Base-by-base conservation (phyloP, 2,797 vertebrate species). In the Anguilla marmorata region DNA sequence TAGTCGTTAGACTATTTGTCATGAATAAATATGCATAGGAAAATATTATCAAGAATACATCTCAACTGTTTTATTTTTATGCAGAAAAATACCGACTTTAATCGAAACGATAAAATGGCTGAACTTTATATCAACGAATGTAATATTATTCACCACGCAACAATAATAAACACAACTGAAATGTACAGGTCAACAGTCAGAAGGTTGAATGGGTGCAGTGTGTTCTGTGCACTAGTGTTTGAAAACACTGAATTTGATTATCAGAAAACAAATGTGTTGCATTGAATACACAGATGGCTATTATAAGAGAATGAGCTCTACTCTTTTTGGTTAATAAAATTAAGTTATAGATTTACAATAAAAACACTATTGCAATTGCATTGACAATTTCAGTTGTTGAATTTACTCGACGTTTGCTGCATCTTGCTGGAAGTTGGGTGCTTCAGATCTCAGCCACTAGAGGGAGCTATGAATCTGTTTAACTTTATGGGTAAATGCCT, bases 381-480 rank as follows among this genome's bases (percentile, higher is more conserved):
- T 33, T 76, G 27, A 33, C 30, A 37, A 33, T 21, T 87, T 60
- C 30, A 54, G 30, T 72, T 37, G n/a, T 87, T 84, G 58, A 37
- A 21, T 21, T 85, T 69, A 74, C 24, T 48, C 79, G 27, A 11
- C 50, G 21, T 30, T 56, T 1, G 21, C 30, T 56, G 19, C n/a
- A 9, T 2, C 9, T 83, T 30, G 83, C 24, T 41, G 33, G 19
- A 21, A 3, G 7, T 27, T 48, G 60, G 63, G 82, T 56, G 72
- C 60, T 69, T 58, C 63, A 56, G 60, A 58, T 27, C 21, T 54
- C 21, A 24, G 63, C 50, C 83, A 84, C 63, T 88, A 56, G 63
- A 72, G 80, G 84, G 82, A 85, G 87, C 66, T 76, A 45, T 58
- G 48, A 76, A 9, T 58, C 52, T 56, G 63, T 74, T 19, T 21